These are phyloP conservation scores for Cosmorhoe ocellata DNA, from an alignment of 2,888 invertebrate species.

Conservation along the genomic window DNA sequence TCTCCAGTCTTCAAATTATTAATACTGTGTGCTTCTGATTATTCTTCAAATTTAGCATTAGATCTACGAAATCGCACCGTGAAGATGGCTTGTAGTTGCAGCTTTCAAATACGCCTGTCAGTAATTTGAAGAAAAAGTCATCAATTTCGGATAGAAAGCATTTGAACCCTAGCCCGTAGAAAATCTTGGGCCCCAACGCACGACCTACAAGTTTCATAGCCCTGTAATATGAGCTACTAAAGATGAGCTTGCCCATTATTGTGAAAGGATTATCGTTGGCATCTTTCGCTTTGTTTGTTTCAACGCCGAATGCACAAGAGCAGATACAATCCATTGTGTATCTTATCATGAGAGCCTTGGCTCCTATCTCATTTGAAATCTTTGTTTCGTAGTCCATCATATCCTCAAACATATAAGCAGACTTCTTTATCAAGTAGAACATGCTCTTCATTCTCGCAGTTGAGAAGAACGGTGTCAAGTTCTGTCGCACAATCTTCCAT, in stretches of 20 bases:
- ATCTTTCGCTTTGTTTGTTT: conserved; percentile 39
- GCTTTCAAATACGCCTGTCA: conserved; percentile 42
- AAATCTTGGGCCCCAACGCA: conserved; percentile 45
- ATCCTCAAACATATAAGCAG: conserved; percentile 33
- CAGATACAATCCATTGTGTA: conserved; percentile 47
- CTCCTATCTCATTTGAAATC: conserved; percentile 27
- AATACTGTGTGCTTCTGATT: too few relatives aligned
- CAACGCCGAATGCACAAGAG: conserved; percentile 46
- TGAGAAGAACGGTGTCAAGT: conserved; percentile 42
- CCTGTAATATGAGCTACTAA: conserved; percentile 28
- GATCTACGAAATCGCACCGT: conserved; percentile 54
- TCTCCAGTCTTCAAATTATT: conserved; percentile 38
- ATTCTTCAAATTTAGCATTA: conserved; percentile 47
- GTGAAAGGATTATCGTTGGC: conserved; percentile 41
- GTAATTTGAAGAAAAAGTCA: conserved; percentile 41
- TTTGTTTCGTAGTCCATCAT: conserved; percentile 32
- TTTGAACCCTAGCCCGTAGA: conserved; percentile 42
- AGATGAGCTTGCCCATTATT: conserved; percentile 38
- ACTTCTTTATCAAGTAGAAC: conserved; percentile 43
- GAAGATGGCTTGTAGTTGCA: conserved; percentile 40
- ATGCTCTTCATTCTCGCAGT: conserved; percentile 43
- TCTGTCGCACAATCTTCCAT: conserved; percentile 45
- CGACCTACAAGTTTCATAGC: conserved; percentile 33
- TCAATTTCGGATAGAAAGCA: conserved; percentile 36
- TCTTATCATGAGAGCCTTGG: conserved; percentile 35